Percentiles rank a stretch among this genome's conserved stretches.
Evolutionary conservation across 2,113 vertebrate species (phyloP).

Genomic region (Gallinago paraguaiae): DNA sequence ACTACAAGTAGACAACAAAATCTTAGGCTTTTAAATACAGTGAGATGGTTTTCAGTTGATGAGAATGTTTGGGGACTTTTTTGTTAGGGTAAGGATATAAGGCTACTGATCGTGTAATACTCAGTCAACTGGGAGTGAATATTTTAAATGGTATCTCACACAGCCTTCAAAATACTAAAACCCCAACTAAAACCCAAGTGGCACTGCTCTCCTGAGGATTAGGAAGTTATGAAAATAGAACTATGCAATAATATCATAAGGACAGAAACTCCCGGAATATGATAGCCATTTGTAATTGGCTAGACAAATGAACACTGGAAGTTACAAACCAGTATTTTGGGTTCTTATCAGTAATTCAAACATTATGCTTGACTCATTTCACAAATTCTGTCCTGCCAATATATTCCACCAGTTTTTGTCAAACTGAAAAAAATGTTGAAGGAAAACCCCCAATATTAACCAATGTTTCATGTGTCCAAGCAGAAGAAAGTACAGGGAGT

Average conservation of each 20-base stretch:
- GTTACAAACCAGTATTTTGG: background rate
- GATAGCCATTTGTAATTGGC: background rate
- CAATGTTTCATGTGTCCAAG: background rate
- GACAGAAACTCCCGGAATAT: background rate
- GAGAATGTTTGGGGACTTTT: background rate
- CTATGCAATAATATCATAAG: background rate
- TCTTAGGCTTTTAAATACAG: background rate
- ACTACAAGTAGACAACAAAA: background rate
- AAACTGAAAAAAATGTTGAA: background rate
- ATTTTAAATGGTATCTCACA: background rate
- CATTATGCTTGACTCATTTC: background rate
- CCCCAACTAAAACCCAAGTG: background rate
- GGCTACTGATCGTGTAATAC: background rate
- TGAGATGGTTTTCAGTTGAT: background rate
- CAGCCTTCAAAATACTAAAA: background rate
- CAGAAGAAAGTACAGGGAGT: background rate
- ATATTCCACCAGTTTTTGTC: background rate
- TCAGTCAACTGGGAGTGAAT: background rate
- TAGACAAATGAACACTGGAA: background rate
- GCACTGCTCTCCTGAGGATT: background rate
- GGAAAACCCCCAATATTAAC: background rate
- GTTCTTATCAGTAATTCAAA: background rate
- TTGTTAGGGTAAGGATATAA: background rate
- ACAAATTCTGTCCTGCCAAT: background rate
- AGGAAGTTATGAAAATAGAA: background rate